Evolutionary conservation across 2,113 vertebrate species (phyloP).

Genomic region (Heliornis fulica): DNA sequence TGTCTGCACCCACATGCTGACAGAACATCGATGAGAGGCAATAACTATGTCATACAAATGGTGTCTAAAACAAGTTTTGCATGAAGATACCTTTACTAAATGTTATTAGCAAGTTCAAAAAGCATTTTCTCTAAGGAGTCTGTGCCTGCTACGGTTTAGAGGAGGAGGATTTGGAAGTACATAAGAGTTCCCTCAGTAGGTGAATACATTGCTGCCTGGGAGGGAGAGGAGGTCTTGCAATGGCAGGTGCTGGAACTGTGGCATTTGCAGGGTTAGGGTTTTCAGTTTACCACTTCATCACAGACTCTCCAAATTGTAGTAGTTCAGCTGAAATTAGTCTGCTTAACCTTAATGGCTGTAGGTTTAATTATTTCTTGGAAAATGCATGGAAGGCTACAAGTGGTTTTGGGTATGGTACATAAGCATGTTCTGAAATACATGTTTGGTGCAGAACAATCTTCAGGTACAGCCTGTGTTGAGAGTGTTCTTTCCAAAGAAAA

Average conservation of each 20-base stretch:
- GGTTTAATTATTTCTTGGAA: neutral
- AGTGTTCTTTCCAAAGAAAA: too few species aligned
- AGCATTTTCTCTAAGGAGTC: fast-evolving
- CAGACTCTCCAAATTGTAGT: neutral
- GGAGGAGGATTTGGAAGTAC: neutral
- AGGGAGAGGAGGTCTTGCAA: neutral
- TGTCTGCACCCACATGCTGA: neutral
- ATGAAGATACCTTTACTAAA: neutral
- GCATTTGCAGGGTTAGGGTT: neutral
- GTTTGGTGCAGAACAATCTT: neutral
- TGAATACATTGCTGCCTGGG: neutral
- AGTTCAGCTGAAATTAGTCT: neutral
- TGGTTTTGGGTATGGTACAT: neutral
- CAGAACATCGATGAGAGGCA: neutral
- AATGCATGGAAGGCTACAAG: neutral
- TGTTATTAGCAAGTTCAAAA: neutral
- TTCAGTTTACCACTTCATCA: neutral
- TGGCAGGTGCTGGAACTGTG: neutral
- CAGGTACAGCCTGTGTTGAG: neutral
- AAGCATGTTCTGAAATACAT: neutral
- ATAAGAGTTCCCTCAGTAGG: neutral
- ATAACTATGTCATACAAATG: neutral
- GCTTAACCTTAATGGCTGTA: neutral
- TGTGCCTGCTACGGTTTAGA: neutral
- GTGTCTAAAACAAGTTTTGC: neutral